A percentile compares a stretch with the other conserved stretches of the same genome.
These are phyloP conservation scores for Sanderia malayensis DNA, from an alignment of 30 jellyfish, hydroid and myxozoan genomes.

Conservation along the genomic window DNA sequence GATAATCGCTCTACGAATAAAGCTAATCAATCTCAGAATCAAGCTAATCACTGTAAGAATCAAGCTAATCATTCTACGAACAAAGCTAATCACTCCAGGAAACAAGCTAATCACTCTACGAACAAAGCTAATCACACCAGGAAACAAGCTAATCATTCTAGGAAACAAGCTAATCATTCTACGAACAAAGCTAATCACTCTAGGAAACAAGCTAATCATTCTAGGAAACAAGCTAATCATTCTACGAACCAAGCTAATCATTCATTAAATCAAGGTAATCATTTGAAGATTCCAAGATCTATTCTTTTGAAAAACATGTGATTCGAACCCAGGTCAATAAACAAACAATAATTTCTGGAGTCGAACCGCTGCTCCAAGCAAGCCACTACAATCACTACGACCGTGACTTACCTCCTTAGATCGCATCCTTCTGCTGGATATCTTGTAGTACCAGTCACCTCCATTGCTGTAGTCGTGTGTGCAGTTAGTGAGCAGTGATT, in stretches of 20 bases:
- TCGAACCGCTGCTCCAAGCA: not conserved
- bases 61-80: no score
- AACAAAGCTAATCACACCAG: no score
- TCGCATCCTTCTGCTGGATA: conserved; percentile 79
- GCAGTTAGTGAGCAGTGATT: conserved; percentile 71
- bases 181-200: no score
- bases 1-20: no score
- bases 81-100: no score
- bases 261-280: not conserved
- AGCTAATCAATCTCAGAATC: no score
- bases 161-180: no score
- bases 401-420: conserved; percentile 60
- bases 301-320: not conserved
- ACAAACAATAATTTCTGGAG: not conserved
- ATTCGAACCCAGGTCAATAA: conserved; percentile 79
- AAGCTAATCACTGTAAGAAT: no score
- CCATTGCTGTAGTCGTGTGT: conserved; percentile 89
- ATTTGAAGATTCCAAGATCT: not conserved
- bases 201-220: no score
- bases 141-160: no score
- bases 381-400: not conserved
- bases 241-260: not conserved
- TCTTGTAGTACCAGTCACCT: conserved; percentile 92
- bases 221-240: no score
- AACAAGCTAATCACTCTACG: no score